Base-by-base conservation (phyloP, 2,888 invertebrate species). In the Sabatieria punctata region DNA sequence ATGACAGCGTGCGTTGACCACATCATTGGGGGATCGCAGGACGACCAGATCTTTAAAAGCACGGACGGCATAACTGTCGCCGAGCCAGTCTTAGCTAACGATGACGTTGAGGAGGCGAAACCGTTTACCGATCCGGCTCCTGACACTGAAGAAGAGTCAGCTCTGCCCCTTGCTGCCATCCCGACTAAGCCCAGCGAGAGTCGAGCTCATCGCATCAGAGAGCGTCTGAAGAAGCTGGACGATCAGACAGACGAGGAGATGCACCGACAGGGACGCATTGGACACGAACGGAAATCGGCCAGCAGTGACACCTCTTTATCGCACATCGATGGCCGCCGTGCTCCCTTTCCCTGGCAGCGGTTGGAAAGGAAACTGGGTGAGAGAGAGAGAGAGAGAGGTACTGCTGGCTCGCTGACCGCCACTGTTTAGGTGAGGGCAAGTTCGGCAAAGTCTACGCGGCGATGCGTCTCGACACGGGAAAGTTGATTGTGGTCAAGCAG, bases 361-460 rank as follows among this genome's bases (percentile, higher is more conserved):
- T 41, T 60, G 36, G 88, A 89, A 2, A 80, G 85, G 50, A 89
- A 89, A 67, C 76, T 79, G 50, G 75, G 74, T 74, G 57, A 56
- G 61, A 47, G 21, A n/a, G n/a, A 25, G 8, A 4, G 4, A n/a
- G n/a, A 27, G 18, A 4, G 6, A 6, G 11, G 4, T 45, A 13
- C 21, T 19, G 6, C 22, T 4, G n/a, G n/a, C n/a, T n/a, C n/a
- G n/a, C n/a, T n/a, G n/a, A n/a, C n/a, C n/a, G n/a, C n/a, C n/a
- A 53, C 15, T 30, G 30, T 51, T 21, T 54, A 71, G 91, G 89
- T 0, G 83, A 85, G 56, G 91, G 91, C 11, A 77, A 83, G 52
- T 91, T 86, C 66, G 91, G 89, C 2, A 86, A 86, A 72, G 91
- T 91, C 43, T 89, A 89, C 68, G 86, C 86, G 0, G 86, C 88